Evolutionary conservation across 2,888 invertebrate genomes (phyloP), one percentile per base, ranked within the genome.

Genomic region (Ennomos quercinarius): DNA sequence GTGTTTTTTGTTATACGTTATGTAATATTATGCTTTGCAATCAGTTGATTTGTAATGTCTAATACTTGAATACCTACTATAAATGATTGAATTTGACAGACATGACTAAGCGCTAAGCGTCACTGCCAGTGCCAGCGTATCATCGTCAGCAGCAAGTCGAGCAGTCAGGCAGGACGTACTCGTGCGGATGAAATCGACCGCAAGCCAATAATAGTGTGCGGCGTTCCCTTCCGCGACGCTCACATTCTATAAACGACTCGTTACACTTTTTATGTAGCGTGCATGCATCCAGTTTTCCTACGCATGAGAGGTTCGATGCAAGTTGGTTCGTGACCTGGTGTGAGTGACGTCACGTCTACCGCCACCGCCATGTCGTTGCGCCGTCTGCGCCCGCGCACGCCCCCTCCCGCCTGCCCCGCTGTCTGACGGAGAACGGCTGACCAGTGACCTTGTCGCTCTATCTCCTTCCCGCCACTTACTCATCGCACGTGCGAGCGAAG

Each of bases 391-490:
- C 78, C 78, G 86, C 86, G 84, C 86, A 75, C 70, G 75, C 78
- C 50, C 79, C 81, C 76, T 78, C 79, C 83, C 84, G 77, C 80
- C 72, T 81, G 80, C 74, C 81, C 81, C 82, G 84, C 85, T 81
- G 89, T 89, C 89, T 89, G 89, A 81, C 87, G 83, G 87, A 84
- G 84, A 85, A 77, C 85, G 89, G 87, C 84, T 89, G 89, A 89
- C 88, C 88, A 84, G 87, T 89, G 91, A 91, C 91, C 91, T 91
- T 91, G 91, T 89, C 80, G 79, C 74, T 74, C 80, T 67, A 64
- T 88, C 87, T 70, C 84, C 58, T 80, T 89, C 80, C 61, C 79
- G 67, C 86, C 54, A 69, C 70, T 72, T 59, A 74, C 72, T 69
- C 66, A 64, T 66, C 66, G 12, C 58, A 64, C 59, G 81, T 59